phyloP scores from a whole-genome alignment of 2,888 invertebrate species.

The Drosophila merina region DNA sequence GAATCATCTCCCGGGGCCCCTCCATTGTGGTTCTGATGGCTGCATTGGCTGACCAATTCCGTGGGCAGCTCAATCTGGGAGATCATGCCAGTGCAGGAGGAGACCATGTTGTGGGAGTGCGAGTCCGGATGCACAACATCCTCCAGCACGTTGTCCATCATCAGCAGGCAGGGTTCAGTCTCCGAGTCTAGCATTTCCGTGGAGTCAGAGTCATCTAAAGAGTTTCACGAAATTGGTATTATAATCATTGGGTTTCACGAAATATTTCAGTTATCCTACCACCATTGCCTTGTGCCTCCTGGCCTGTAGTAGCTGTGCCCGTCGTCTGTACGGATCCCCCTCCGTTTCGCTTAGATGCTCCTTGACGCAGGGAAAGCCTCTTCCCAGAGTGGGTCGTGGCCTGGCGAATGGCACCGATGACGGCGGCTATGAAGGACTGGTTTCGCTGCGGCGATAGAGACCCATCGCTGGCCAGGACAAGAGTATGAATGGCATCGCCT shows the following conservation, averaged over 20 bases:
- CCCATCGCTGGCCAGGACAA: constrained; percentile 80
- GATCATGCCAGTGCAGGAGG: constrained; percentile 86
- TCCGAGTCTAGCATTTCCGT: constrained; percentile 92
- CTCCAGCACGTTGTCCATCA: constrained; percentile 91
- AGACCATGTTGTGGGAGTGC: constrained; percentile 88
- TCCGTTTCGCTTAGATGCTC: constrained; percentile 68
- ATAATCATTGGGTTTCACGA: not conserved
- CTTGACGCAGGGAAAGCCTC: constrained; percentile 79
- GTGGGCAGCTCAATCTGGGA: constrained; percentile 84
- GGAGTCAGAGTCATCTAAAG: constrained; percentile 88
- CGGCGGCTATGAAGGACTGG: constrained; percentile 89
- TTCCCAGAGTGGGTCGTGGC: constrained; percentile 83
- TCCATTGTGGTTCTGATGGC: constrained; percentile 51
- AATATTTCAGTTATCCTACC: constrained; percentile 19
- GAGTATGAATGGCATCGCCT: constrained; percentile 57
- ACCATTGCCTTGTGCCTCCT: constrained; percentile 55
- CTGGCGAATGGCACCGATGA: constrained; percentile 89
- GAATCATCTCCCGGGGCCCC: constrained; percentile 85
- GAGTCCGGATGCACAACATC: constrained; percentile 88
- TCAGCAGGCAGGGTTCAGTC: constrained; percentile 90
- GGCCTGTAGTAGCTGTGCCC: constrained; percentile 3
- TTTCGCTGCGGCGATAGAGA: constrained; percentile 87
- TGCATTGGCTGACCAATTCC: constrained; percentile 76
- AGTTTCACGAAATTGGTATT: not conserved
- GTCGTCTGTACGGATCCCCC: constrained; percentile 12